Percentiles rank a stretch among this genome's conserved stretches.
Conservation (phyloP, 2,113 vertebrate species). For the Capreolus pygargus region DNA sequence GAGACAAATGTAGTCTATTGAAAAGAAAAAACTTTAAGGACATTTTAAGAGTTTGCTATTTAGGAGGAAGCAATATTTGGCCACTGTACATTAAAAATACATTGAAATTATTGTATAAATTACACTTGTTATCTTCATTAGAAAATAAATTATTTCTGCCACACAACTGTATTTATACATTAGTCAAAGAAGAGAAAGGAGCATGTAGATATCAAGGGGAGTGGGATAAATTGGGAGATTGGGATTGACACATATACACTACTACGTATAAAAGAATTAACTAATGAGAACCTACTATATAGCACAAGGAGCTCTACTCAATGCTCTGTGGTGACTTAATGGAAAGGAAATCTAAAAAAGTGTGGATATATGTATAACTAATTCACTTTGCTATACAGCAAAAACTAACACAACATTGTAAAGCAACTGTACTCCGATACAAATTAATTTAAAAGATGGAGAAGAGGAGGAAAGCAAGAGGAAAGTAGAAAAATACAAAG, state of each 20-base stretch:
- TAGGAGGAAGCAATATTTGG: background rate
- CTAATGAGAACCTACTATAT: background rate
- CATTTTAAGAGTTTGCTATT: background rate
- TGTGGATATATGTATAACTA: background rate
- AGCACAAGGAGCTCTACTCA: background rate
- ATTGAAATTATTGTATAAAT: background rate
- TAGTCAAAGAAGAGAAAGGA: background rate
- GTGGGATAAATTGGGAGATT: background rate
- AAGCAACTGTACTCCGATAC: background rate
- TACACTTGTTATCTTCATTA: background rate
- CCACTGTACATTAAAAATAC: background rate
- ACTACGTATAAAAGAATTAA: background rate
- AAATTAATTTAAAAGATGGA: background rate
- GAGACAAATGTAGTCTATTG: background rate
- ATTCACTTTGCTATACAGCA: background rate
- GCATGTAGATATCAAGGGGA: background rate
- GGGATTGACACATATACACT: background rate
- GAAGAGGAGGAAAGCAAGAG: background rate
- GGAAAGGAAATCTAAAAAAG: background rate
- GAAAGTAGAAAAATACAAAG: background rate
- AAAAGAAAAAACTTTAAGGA: slow-evolving; percentile 1
- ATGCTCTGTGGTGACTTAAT: background rate
- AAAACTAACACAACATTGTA: background rate
- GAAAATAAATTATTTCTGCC: background rate
- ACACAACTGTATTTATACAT: background rate